Evolutionary conservation across 2,888 invertebrate genomes (phyloP), one percentile per base, ranked within the genome.

Genomic region (Cerastis rubricosa): DNA sequence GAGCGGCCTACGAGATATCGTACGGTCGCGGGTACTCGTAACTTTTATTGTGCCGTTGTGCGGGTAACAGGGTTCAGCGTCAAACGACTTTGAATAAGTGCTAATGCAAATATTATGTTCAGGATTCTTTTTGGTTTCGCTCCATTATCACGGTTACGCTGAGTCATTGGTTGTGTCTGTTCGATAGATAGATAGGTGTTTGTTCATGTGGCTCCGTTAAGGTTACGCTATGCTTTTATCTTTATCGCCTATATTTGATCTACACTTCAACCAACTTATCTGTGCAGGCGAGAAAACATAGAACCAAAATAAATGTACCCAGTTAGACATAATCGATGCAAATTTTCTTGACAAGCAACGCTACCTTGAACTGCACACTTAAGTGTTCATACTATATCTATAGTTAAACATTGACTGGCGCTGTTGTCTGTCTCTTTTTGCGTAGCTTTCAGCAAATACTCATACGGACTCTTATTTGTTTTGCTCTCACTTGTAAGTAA

Each of bases 31-130:
- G 84, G 74, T 57, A 71, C 76, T 81, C 78, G 75, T 85, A 78
- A 80, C 78, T 87, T 85, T 81, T 81, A 83, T 84, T 86, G 77
- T 82, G 64, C 76, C 76, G 71, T 83, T 84, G 74, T 82, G 49
- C 71, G 75, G 74, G 73, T 76, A 68, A 72, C 74, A 65, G 79
- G 75, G 87, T 73, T 79, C 72, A 79, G 73, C 71, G 77, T 66
- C 61, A 74, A 74, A 83, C 81, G 85, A 85, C 87, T 86, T 85
- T 88, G 86, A 89, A 88, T 88, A 89, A 88, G 87, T 87, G 88
- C 86, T 86, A 85, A 88, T 81, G 87, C 87, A 89, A 89, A 88
- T 89, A 89, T 87, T 89, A 86, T 85, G 83, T 87, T 88, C 83
- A 76, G 79, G 79, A 87, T 85, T 87, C 82, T 83, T 87, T 88